Percentiles rank a stretch among this genome's conserved stretches.
Conservation (phyloP, 2,797 vertebrate genomes). For the Nyctibius grandis region DNA sequence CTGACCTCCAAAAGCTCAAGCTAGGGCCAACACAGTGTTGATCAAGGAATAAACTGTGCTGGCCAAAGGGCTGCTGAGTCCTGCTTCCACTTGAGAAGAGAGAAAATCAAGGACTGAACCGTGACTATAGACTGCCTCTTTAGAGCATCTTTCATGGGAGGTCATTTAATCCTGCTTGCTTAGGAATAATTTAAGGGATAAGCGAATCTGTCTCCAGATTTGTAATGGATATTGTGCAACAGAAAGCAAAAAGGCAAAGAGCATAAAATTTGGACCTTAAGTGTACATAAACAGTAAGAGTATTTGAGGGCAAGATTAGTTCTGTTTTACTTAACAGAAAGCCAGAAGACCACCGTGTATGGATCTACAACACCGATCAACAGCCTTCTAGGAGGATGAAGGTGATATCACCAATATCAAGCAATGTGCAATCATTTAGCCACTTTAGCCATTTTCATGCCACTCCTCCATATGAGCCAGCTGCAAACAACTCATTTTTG, state of each 20-base stretch:
- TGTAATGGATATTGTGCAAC: neutral
- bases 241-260: neutral
- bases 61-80: neutral
- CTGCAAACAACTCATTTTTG: constrained; percentile 22
- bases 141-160: neutral
- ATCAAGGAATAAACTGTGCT: neutral
- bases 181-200: neutral
- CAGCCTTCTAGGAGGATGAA: neutral
- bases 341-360: neutral
- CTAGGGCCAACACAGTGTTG: neutral
- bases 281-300: neutral
- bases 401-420: neutral
- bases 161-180: neutral
- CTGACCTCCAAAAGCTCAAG: neutral
- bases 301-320: neutral
- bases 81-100: neutral
- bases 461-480: neutral
- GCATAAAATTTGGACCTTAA: neutral
- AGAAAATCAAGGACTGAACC: neutral
- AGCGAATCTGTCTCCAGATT: neutral
- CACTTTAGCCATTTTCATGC: neutral
- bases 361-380: neutral
- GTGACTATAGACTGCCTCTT: neutral
- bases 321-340: neutral
- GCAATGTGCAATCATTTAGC: constrained; percentile 2